A percentile compares a stretch with the other conserved stretches of the same genome.
phyloP scores from a whole-genome alignment of 2,888 invertebrate species.

The Hypercompe scribonia region DNA sequence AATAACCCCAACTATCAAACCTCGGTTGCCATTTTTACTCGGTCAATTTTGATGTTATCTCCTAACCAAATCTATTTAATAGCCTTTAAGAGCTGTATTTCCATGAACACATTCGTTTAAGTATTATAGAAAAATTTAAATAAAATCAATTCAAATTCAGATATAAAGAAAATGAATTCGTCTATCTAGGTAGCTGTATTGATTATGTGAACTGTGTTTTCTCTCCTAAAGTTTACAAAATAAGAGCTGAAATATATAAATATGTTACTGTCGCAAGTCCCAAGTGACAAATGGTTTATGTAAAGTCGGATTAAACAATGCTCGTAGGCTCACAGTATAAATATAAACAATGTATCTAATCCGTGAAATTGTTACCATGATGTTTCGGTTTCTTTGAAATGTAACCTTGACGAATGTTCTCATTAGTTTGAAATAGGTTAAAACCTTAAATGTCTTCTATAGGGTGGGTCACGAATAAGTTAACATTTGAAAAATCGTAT shows the following conservation, averaged over 20 bases:
- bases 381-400: slow-evolving; percentile 5
- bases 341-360: slow-evolving; percentile 20
- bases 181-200: slow-evolving; percentile 9
- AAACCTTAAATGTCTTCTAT: background rate
- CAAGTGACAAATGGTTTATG: slow-evolving; percentile 60
- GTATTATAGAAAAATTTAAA: slow-evolving; percentile 5
- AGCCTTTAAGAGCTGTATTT: background rate
- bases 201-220: slow-evolving; percentile 20
- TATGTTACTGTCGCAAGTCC: slow-evolving; percentile 54
- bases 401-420: slow-evolving; percentile 23
- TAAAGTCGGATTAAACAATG: slow-evolving; percentile 54
- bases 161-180: background rate
- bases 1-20: background rate
- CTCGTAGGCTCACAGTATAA: slow-evolving; percentile 31
- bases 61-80: background rate
- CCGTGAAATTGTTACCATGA: slow-evolving; percentile 14
- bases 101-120: background rate
- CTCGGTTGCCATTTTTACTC: background rate
- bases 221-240: slow-evolving; percentile 31
- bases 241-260: slow-evolving; percentile 55
- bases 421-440: slow-evolving; percentile 21
- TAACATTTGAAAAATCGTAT: too few relatives aligned
- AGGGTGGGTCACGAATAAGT: too few relatives aligned
- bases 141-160: background rate
- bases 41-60: background rate